Conservation (phyloP, 2,113 vertebrate species). For the Cervus canadensis region DNA sequence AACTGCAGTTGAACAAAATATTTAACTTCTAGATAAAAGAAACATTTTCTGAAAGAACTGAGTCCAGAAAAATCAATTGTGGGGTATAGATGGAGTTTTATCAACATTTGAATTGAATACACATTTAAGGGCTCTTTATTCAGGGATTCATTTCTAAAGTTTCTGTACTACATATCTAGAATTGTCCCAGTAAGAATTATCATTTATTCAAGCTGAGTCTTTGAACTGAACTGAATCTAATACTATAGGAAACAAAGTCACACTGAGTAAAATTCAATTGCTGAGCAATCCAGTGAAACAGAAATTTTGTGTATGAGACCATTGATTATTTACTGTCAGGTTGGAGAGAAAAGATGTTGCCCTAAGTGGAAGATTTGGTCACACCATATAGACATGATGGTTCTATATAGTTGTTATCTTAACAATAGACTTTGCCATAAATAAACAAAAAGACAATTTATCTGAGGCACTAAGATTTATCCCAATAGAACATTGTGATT, state of each 20-base stretch:
- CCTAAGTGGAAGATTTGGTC: constrained; percentile 2
- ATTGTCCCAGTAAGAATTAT: background rate
- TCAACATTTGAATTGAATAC: background rate
- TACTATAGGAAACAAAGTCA: background rate
- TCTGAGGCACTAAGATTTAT: constrained; percentile 28
- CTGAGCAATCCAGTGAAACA: background rate
- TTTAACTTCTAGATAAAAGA: background rate
- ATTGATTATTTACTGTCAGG: constrained; percentile 4
- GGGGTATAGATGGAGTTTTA: background rate
- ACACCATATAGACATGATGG: background rate
- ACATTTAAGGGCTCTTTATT: background rate
- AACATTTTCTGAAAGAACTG: background rate
- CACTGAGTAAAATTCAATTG: background rate
- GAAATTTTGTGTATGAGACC: background rate
- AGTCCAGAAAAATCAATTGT: background rate
- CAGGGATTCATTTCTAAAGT: background rate
- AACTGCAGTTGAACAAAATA: background rate
- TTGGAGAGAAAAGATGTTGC: background rate
- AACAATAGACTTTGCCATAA: constrained; percentile 25
- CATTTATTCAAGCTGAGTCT: background rate
- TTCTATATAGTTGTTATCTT: background rate
- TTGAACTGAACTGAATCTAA: background rate
- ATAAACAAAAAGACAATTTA: background rate
- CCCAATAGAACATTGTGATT: constrained; percentile 19
- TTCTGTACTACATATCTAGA: background rate